Evolutionary conservation across 2,888 invertebrate genomes (phyloP).

Genomic region (Pandemis heparana): DNA sequence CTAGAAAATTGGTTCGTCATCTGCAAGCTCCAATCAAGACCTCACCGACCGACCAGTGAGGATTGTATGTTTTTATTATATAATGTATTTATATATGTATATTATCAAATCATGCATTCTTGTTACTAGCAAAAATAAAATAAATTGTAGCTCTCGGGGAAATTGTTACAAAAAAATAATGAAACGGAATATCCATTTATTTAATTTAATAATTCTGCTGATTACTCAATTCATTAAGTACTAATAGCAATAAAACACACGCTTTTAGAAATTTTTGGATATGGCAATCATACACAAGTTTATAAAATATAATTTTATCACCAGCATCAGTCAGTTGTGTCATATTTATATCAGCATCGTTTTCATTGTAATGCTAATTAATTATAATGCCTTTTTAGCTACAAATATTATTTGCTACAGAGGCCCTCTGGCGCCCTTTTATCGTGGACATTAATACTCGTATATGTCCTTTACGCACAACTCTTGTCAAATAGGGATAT

Average conservation of each 20-base stretch:
- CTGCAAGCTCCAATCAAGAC: constrained; percentile 8
- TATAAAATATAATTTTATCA: no score
- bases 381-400: no score
- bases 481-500: background rate
- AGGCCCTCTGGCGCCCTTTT: no score
- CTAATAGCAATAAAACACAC: background rate
- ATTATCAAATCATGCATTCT: background rate
- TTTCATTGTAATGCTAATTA: no score
- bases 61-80: constrained; percentile 7
- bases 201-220: no score
- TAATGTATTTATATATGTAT: background rate
- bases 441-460: no score
- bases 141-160: background rate
- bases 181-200: background rate
- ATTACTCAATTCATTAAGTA: no score
- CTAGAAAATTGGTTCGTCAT: constrained; percentile 1
- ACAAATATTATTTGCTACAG: no score
- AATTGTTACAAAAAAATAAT: background rate
- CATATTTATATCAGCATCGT: no score
- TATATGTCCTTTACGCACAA: no score
- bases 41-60: background rate
- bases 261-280: background rate
- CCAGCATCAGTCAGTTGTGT: no score
- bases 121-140: background rate
- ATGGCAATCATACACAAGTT: background rate